phyloP scores from a whole-genome alignment of 2,888 invertebrate species.

The Neoitamus cyanurus region DNA sequence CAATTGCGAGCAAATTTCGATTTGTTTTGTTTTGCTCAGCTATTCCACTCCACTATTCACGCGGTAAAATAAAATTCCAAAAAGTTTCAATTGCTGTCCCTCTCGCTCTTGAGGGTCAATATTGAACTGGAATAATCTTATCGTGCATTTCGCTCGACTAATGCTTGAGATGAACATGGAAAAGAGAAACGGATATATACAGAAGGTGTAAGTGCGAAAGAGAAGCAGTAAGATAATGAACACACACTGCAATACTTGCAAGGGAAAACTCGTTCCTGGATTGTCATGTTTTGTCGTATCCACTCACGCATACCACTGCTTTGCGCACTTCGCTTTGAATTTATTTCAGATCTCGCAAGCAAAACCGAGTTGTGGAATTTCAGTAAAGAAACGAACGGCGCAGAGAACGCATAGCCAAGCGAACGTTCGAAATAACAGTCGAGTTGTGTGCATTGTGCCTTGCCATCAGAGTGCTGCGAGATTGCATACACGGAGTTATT shows the following conservation, averaged over 20 bases:
- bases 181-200: neutral
- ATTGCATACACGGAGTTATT: neutral
- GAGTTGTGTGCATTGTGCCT: constrained; percentile 31
- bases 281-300: neutral
- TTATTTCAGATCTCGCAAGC: neutral
- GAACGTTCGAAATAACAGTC: constrained; percentile 9
- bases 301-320: neutral
- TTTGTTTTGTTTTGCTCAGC: neutral
- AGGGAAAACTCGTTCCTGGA: neutral
- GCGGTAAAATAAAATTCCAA: neutral
- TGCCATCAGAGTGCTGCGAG: neutral
- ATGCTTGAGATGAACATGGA: neutral
- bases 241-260: neutral
- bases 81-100: neutral
- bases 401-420: constrained; percentile 32
- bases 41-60: neutral
- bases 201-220: neutral
- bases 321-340: neutral
- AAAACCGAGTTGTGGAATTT: constrained; percentile 22
- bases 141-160: neutral
- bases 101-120: neutral
- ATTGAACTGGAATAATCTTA: neutral
- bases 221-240: neutral
- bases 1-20: neutral
- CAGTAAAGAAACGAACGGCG: constrained; percentile 50